phyloP scores from a whole-genome alignment of 1,140 invertebrate species.

The Cherax quadricarinatus region DNA sequence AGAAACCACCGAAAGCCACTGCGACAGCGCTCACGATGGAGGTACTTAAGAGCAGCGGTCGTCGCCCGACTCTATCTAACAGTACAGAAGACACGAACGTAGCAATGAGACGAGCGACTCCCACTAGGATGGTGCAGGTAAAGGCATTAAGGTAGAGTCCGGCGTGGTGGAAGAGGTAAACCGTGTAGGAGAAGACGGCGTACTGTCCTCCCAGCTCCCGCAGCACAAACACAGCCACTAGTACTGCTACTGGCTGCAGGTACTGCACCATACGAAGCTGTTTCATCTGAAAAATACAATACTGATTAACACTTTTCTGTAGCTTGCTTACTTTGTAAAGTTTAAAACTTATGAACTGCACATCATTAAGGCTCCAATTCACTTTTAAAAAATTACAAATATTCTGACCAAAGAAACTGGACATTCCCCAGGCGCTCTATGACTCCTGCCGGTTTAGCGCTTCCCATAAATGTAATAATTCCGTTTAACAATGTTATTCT shows the following conservation, averaged over 20 bases:
- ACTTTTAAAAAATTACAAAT: no score
- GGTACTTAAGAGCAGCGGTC: not conserved
- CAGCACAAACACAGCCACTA: conserved; percentile 22
- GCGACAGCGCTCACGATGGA: conserved; percentile 1
- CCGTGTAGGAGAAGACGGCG: conserved; percentile 54
- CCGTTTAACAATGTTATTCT: no score
- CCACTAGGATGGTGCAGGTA: conserved; percentile 21
- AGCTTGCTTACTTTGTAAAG: no score
- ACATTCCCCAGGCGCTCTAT: no score
- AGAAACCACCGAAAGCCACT: not conserved
- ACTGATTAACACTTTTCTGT: no score
- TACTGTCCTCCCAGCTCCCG: conserved; percentile 49
- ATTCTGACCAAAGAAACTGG: no score
- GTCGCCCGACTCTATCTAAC: conserved; percentile 39
- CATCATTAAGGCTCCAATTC: no score
- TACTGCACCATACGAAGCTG: not conserved
- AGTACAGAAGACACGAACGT: not conserved
- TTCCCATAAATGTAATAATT: no score
- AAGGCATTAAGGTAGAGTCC: not conserved
- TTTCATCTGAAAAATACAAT: not conserved
- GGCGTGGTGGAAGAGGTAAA: conserved; percentile 45
- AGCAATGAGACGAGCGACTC: not conserved
- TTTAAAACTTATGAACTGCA: no score
- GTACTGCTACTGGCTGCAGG: conserved; percentile 16
- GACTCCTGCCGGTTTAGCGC: no score